Evolutionary conservation across 2,113 vertebrate genomes (phyloP).

Genomic region (Amphiprion ocellaris): DNA sequence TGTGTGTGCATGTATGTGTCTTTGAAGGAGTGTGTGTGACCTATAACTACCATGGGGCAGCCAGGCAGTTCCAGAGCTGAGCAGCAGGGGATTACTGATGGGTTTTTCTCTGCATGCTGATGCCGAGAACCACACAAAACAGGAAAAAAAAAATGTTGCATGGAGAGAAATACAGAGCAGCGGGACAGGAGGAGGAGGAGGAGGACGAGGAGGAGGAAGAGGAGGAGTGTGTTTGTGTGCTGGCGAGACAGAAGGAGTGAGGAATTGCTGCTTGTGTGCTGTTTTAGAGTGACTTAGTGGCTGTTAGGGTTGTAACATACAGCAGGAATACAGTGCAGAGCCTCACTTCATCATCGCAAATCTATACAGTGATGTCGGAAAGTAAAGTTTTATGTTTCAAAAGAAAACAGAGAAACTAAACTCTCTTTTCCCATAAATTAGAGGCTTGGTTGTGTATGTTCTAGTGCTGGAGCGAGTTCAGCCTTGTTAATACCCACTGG

Average conservation of each 20-base stretch:
- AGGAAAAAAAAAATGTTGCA: conserved; percentile 7
- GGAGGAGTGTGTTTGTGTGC: conserved; percentile 16
- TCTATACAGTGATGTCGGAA: neutral
- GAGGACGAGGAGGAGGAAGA: neutral
- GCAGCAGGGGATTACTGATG: conserved; percentile 72
- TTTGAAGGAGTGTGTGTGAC: conserved; percentile 44
- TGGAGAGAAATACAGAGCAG: conserved; percentile 44
- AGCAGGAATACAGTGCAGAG: conserved; percentile 32
- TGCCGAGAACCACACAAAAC: conserved; percentile 25
- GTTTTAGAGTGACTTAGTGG: conserved; percentile 61
- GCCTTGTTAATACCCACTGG: neutral
- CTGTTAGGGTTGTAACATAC: conserved; percentile 29
- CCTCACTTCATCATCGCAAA: conserved; percentile 36
- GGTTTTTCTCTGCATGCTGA: conserved; percentile 67
- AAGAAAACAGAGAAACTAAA: conserved; percentile 20
- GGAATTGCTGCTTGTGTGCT: conserved; percentile 38
- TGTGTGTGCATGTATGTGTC: conserved; percentile 2
- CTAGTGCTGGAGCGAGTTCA: neutral
- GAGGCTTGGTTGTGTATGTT: neutral
- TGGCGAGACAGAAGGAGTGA: conserved; percentile 25
- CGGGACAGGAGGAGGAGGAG: neutral
- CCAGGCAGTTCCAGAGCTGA: conserved; percentile 57
- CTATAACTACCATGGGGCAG: conserved; percentile 64
- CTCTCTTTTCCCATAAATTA: conserved; percentile 23
- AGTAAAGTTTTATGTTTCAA: conserved; percentile 15